Percentiles rank a stretch among this genome's conserved stretches.
phyloP scores from a whole-genome alignment of 2,113 vertebrate genomes.

The Rhinichthys klamathensis region DNA sequence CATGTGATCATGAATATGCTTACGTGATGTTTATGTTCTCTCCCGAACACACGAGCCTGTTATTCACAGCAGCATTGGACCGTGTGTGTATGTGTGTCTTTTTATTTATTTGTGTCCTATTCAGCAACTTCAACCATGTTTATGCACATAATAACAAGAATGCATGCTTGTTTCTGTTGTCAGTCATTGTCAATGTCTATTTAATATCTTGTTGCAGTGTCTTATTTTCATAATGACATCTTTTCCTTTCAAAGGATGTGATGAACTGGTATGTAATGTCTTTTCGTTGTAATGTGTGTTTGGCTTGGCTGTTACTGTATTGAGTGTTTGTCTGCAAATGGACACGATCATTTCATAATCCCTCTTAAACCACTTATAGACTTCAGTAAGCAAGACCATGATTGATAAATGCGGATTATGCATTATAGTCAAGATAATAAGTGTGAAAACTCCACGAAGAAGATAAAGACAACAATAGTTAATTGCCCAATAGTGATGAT shows the following conservation, averaged over 20 bases:
- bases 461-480: neutral
- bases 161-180: slow-evolving; percentile 17
- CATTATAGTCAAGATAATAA: neutral
- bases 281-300: slow-evolving; percentile 6
- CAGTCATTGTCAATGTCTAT: slow-evolving; percentile 16
- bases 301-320: neutral
- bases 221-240: slow-evolving; percentile 18
- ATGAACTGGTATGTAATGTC: slow-evolving; percentile 24
- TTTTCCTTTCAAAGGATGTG: slow-evolving; percentile 24
- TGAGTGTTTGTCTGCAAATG: neutral
- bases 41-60: slow-evolving; percentile 21
- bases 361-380: neutral
- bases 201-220: neutral
- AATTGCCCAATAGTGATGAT: neutral
- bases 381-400: neutral
- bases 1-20: slow-evolving; percentile 27
- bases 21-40: slow-evolving; percentile 22
- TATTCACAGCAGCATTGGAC: slow-evolving; percentile 6
- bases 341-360: slow-evolving; percentile 15
- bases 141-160: slow-evolving; percentile 5
- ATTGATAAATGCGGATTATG: neutral
- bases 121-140: slow-evolving; percentile 12
- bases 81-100: neutral
- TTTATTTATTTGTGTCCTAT: neutral
- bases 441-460: neutral